A percentile compares a stretch with the other conserved stretches of the same genome.
phyloP scores from a whole-genome alignment of 1,140 invertebrate genomes.

The Drosophila ercepeae region DNA sequence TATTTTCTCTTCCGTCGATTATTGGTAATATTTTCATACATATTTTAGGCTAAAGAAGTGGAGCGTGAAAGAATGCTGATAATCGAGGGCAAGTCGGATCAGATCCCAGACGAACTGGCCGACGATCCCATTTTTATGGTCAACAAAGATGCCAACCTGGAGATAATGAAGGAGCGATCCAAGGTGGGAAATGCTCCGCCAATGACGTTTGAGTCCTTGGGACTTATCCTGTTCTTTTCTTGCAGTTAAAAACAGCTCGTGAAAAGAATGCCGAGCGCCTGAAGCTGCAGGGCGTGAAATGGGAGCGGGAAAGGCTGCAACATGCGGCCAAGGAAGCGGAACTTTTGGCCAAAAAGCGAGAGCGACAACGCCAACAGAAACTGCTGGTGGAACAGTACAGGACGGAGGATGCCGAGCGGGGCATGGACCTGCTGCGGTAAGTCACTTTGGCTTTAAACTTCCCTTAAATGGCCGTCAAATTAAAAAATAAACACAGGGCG shows the following conservation, averaged over 20 bases:
- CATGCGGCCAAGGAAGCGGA: slow-evolving; percentile 74
- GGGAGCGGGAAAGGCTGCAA: slow-evolving; percentile 77
- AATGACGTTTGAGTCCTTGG: background rate
- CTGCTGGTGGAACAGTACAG: slow-evolving; percentile 71
- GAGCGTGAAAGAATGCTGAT: slow-evolving; percentile 87
- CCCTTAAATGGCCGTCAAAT: slow-evolving; percentile 15
- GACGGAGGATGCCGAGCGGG: slow-evolving; percentile 68
- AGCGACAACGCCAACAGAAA: slow-evolving; percentile 65
- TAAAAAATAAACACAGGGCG: slow-evolving; percentile 24
- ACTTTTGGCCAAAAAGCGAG: slow-evolving; percentile 59
- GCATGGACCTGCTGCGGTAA: slow-evolving; percentile 79
- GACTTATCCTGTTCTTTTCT: background rate
- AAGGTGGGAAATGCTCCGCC: slow-evolving; percentile 83
- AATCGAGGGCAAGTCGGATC: slow-evolving; percentile 85
- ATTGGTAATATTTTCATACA: background rate
- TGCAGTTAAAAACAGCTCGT: slow-evolving; percentile 77
- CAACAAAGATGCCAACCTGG: slow-evolving; percentile 85
- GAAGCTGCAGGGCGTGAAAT: slow-evolving; percentile 75
- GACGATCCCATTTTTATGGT: slow-evolving; percentile 87
- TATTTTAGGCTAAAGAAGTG: slow-evolving; percentile 85
- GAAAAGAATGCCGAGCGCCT: slow-evolving; percentile 79
- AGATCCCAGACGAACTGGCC: slow-evolving; percentile 86
- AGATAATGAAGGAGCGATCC: slow-evolving; percentile 84
- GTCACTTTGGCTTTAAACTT: slow-evolving; percentile 14
- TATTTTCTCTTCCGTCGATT: too few relatives aligned